Evolutionary conservation across 30 jellyfish, hydroid and myxozoan genomes (phyloP).

Genomic region (Nemopilema nomurai): DNA sequence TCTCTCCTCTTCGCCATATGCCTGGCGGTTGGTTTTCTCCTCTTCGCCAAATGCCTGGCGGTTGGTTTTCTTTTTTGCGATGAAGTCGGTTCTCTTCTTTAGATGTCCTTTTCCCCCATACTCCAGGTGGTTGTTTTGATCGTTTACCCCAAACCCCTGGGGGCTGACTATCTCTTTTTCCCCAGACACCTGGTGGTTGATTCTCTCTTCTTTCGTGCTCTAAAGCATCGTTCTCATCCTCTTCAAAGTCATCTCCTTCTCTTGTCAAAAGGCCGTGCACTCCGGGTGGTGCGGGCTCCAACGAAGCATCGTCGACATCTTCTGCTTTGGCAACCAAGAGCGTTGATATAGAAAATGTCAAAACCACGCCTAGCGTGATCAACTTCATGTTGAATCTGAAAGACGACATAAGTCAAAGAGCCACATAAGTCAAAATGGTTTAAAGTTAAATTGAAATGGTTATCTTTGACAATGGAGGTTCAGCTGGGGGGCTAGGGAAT

Average conservation of each 20-base stretch:
- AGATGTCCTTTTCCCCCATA: conserved; percentile 16
- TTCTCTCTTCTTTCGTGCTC: background rate
- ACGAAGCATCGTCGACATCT: background rate
- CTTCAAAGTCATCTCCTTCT: background rate
- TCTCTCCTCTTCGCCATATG: conserved; percentile 27
- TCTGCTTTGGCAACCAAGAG: background rate
- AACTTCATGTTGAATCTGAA: conserved; percentile 19
- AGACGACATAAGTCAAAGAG: no score
- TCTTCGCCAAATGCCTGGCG: conserved; percentile 41
- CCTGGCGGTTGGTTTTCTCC: conserved; percentile 32
- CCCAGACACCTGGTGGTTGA: conserved; percentile 24
- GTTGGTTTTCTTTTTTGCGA: conserved; percentile 8
- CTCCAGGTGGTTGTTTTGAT: conserved; percentile 28
- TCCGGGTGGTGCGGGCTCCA: background rate
- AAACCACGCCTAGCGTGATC: background rate
- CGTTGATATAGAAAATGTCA: background rate
- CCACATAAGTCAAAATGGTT: no score
- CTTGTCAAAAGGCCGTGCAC: background rate
- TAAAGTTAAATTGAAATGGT: no score
- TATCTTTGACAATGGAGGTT: no score
- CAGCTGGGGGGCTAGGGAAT: no score
- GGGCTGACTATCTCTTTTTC: conserved; percentile 16
- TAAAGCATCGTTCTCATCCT: background rate
- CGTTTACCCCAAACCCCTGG: conserved; percentile 37
- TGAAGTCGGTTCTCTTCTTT: background rate